phyloP scores from a whole-genome alignment of 1,140 invertebrate species.

The Drosophila arawakana region DNA sequence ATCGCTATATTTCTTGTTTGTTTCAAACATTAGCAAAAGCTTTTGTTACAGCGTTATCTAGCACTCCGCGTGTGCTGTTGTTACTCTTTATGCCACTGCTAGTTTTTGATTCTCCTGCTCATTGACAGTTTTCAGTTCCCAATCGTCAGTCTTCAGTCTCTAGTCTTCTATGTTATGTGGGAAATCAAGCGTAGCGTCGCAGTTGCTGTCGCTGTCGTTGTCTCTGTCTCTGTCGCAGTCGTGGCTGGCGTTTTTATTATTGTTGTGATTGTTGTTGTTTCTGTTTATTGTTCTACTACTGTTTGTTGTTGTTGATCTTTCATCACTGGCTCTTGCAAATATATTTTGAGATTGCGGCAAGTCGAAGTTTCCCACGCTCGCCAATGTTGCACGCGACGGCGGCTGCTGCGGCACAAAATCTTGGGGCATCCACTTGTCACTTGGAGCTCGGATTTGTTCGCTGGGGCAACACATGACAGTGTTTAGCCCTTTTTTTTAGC shows the following conservation, averaged over 20 bases:
- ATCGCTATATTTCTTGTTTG: no score
- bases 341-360: constrained; percentile 70
- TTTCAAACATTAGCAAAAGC: no score
- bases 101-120: neutral
- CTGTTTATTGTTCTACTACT: neutral
- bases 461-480: constrained; percentile 26
- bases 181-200: constrained; percentile 13
- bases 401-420: constrained; percentile 25
- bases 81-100: no score
- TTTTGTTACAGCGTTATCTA: no score
- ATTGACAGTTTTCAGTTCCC: neutral
- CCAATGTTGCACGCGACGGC: constrained; percentile 56
- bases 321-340: constrained; percentile 49
- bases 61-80: no score
- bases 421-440: constrained; percentile 18
- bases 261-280: neutral
- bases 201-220: neutral
- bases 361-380: constrained; percentile 72
- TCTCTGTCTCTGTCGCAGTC: constrained; percentile 3
- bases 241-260: neutral
- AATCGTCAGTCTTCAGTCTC: neutral
- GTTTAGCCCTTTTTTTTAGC: neutral
- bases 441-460: neutral
- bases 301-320: constrained; percentile 35
- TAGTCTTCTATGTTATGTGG: neutral